Evolutionary conservation across 2,113 vertebrate species (phyloP).

Genomic region (Bos javanicus): DNA sequence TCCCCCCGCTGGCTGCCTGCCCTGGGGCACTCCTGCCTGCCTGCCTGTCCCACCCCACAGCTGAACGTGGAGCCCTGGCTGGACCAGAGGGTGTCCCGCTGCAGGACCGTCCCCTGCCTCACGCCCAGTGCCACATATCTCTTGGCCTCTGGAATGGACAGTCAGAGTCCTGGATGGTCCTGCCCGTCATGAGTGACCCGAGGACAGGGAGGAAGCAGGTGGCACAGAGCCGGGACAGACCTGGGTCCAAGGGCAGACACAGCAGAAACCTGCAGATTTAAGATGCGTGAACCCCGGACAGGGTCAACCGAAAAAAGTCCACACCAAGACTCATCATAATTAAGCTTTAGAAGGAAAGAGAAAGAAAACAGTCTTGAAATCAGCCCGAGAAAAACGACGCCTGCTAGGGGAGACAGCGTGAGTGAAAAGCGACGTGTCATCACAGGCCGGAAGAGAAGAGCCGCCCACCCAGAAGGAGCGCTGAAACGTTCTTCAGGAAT

Average conservation of each 20-base stretch:
- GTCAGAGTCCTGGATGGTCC: not conserved
- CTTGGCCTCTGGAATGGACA: not conserved
- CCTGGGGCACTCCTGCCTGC: not conserved
- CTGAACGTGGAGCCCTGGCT: not conserved
- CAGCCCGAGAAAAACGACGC: not conserved
- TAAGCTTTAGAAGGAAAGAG: not conserved
- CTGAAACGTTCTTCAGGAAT: not conserved
- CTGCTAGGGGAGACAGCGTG: not conserved
- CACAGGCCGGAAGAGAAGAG: not conserved
- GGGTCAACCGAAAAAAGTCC: not conserved
- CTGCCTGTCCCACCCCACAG: not conserved
- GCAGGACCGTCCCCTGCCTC: not conserved
- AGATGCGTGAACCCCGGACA: not conserved
- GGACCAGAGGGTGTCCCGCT: not conserved
- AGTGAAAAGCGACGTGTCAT: not conserved
- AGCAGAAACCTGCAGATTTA: not conserved
- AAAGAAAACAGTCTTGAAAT: not conserved
- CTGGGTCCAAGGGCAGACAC: not conserved
- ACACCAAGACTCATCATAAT: no score
- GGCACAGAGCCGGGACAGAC: accelerated
- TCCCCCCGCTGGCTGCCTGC: not conserved
- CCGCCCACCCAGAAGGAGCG: no score
- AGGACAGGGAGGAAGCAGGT: not conserved
- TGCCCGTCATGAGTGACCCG: accelerated
- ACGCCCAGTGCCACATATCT: not conserved